Evolutionary conservation across 1,140 invertebrate species (phyloP).

Genomic region (Drosophila oshimai): DNA sequence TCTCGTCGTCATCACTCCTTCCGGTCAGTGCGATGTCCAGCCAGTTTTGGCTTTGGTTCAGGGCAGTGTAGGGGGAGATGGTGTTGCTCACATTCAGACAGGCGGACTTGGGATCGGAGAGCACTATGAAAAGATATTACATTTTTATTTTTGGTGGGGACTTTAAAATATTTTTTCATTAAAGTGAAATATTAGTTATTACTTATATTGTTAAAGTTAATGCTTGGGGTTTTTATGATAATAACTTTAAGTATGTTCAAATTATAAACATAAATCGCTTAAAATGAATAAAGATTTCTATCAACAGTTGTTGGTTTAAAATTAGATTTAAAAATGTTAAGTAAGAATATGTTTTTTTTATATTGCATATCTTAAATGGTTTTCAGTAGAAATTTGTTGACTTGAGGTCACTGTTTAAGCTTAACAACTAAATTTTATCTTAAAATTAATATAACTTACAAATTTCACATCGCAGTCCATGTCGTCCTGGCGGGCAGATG

Average conservation of each 20-base stretch:
- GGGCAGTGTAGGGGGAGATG: constrained; percentile 69
- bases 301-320: too few species aligned
- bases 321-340: too few species aligned
- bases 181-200: too few species aligned
- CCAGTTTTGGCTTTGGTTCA: constrained; percentile 68
- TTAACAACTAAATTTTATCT: background rate
- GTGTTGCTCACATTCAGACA: constrained; percentile 69
- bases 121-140: constrained; percentile 37
- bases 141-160: too few species aligned
- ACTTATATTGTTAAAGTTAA: too few species aligned
- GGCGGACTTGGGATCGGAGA: constrained; percentile 79
- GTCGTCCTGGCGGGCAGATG: constrained; percentile 90
- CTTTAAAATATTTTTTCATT: background rate
- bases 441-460: constrained; percentile 56
- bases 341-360: too few species aligned
- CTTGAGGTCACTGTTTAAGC: too few species aligned
- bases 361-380: too few species aligned
- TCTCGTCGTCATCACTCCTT: constrained; percentile 86
- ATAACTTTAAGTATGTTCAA: too few species aligned
- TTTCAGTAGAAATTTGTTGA: too few species aligned
- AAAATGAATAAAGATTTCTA: too few species aligned
- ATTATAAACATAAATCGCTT: background rate
- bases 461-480: constrained; percentile 88
- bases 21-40: constrained; percentile 57
- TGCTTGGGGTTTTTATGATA: too few species aligned